Evolutionary conservation across 2,888 invertebrate species (phyloP), one percentile per base, ranked within the genome.

Genomic region (Clusia tigrina): DNA sequence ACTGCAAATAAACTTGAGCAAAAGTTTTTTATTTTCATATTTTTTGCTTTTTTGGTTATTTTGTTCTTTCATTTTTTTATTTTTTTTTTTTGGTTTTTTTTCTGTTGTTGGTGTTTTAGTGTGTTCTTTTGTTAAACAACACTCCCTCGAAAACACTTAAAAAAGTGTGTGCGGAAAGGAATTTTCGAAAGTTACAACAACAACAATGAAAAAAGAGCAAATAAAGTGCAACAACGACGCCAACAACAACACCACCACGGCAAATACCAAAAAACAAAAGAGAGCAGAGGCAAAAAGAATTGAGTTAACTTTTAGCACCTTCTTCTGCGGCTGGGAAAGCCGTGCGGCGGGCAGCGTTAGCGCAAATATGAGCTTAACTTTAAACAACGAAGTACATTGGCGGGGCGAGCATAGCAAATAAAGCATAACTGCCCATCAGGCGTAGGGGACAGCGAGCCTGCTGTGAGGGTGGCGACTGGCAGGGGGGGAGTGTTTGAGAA

Each of bases 1-100:
- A 69, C 69, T 76, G 76, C 67, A 74, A 74, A 74, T 76, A 74
- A 74, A 74, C 74, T 74, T 74, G 71, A 60, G 64, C 60, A 6
- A 56, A 57, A 25, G 24, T 57, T 46, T 25, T 57, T 48, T 57
- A n/a, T 37, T n/a, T n/a, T n/a, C n/a, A n/a, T n/a, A n/a, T n/a
- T n/a, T n/a, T n/a, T n/a, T n/a, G n/a, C n/a, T n/a, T n/a, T n/a
- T n/a, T n/a, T n/a, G n/a, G n/a, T n/a, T 15, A 17, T 32, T 54
- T 12, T 32, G 26, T 2, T 18, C 32, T 3, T 32, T 54, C 5
- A 20, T 54, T 15, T 46, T 46, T 5, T 12, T 9, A 42, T 42
- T 10, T n/a, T n/a, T n/a, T n/a, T n/a, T n/a, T n/a, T n/a, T n/a
- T n/a, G n/a, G n/a, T n/a, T n/a, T n/a, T 15, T 32, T 32, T 54